Evolutionary conservation across 2,888 invertebrate species (phyloP).

Genomic region (Gortyna flavago): DNA sequence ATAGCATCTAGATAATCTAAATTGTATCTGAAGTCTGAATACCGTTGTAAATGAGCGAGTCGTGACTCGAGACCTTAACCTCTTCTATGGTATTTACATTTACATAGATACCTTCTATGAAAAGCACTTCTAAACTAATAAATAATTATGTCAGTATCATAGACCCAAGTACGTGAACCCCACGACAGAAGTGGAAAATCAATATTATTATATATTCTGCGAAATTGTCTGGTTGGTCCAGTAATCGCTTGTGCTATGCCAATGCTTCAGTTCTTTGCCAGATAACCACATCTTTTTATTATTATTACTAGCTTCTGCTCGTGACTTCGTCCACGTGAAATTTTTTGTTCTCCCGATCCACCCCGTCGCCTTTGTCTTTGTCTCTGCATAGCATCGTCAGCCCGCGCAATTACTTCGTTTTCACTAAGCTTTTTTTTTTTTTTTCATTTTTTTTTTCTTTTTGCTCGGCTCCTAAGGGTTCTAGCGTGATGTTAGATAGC

Average conservation of each 20-base stretch:
- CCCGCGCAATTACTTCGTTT: too few species aligned
- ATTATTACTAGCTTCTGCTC: too few species aligned
- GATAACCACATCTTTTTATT: too few species aligned
- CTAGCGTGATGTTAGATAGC: too few species aligned
- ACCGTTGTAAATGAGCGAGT: not conserved
- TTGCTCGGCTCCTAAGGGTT: too few species aligned
- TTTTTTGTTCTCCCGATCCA: too few species aligned
- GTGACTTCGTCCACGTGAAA: too few species aligned
- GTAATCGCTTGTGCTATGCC: not conserved
- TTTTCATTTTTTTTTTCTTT: too few species aligned
- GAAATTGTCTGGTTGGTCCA: not conserved
- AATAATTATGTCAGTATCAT: not conserved
- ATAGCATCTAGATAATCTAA: conserved; percentile 37
- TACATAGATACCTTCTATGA: not conserved
- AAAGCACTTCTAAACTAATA: not conserved
- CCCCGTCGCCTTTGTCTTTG: too few species aligned
- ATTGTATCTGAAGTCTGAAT: conserved; percentile 21
- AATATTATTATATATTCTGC: not conserved
- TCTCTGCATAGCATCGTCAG: too few species aligned
- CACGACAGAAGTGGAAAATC: not conserved
- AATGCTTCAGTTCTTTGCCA: too few species aligned
- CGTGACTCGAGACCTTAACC: not conserved
- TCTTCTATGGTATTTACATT: not conserved
- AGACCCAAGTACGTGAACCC: not conserved
- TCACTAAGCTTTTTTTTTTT: too few species aligned